Evolutionary conservation across 92 coral and sea anemone genomes (phyloP), one percentile per base, ranked within the genome.

Genomic region (Palythoa caribaeorum): DNA sequence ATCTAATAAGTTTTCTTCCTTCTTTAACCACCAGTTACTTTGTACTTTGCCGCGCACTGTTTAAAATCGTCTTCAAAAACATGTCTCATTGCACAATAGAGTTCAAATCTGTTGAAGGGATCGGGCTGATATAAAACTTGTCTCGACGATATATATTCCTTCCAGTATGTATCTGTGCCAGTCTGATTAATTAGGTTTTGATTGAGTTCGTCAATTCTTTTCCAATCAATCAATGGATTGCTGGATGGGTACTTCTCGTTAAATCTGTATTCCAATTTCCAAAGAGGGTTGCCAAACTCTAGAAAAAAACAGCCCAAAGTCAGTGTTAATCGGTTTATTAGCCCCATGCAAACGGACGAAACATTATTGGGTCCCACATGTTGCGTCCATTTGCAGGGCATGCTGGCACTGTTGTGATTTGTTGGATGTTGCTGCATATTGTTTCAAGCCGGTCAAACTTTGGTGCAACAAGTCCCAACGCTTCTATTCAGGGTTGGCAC

Each of bases 61-160:
- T 95, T 65, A 75, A 90, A 96, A 28, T 91, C 96, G 5, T 83
- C 80, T 17, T 78, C 79, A 38, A 79, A 62, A 6, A 90, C 95
- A 75, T 89, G 79, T 62, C 94, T 87, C 94, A 96, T 96, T 2
- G 94, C 91, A 79, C 99, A 96, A 89, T 95, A 96, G 35, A 93
- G 91, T 0, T 38, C 66, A 72, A 96, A 96, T 86, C 99, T 66
- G 10, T 93, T 88, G 68, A 91, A 96, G 0, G 88, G 55, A 53
- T 66, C 84, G 1, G 98, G 96, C 50, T 96, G 96, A 71, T 96
- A 94, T 17, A 89, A 87, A 19, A 94, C 91, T 85, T 90, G 81
- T 14, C 98, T 90, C 9, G 99, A 95, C 79, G 87, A 93, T 10
- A 87, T 90, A 50, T 91, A 96, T 40, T 88, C 92, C 12, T 79